Conservation (phyloP, 2,797 vertebrate species). For the Syngnathus acus region DNA sequence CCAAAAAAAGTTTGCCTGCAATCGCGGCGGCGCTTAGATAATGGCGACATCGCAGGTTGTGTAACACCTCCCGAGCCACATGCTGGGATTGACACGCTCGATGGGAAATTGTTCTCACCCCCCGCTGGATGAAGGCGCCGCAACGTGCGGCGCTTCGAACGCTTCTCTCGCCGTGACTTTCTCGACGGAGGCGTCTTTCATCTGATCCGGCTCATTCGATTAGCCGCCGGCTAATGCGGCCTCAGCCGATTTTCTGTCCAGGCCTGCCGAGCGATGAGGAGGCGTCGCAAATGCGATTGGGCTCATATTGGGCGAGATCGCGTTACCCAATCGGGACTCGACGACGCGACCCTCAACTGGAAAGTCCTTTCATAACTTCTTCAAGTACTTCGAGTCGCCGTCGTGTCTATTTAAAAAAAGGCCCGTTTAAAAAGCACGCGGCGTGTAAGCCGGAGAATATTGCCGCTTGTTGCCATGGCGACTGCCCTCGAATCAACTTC, state of each 20-base stretch:
- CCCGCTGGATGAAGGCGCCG: background rate
- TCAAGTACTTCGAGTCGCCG: background rate
- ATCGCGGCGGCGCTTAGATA: no score
- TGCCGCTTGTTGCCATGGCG: slow-evolving; percentile 1
- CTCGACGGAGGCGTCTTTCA: background rate
- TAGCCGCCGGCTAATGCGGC: background rate
- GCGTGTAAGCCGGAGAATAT: background rate
- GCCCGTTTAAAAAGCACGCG: background rate
- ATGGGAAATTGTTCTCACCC: background rate
- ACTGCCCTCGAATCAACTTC: background rate
- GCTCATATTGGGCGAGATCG: background rate
- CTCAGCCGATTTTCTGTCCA: background rate
- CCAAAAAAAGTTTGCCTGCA: no score
- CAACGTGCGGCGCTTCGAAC: background rate
- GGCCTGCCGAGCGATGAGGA: background rate
- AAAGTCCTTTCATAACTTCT: no score
- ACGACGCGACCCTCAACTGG: no score
- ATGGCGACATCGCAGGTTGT: slow-evolving; percentile 21
- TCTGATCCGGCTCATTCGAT: background rate
- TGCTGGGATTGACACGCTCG: slow-evolving; percentile 11
- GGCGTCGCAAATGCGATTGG: slow-evolving; percentile 1
- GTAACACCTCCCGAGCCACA: slow-evolving; percentile 39
- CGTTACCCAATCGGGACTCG: background rate
- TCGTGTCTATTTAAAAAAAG: background rate
- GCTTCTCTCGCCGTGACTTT: no score